These are phyloP conservation scores for Drosophila silvestris DNA, from an alignment of 2,888 invertebrate species.

Conservation along the genomic window DNA sequence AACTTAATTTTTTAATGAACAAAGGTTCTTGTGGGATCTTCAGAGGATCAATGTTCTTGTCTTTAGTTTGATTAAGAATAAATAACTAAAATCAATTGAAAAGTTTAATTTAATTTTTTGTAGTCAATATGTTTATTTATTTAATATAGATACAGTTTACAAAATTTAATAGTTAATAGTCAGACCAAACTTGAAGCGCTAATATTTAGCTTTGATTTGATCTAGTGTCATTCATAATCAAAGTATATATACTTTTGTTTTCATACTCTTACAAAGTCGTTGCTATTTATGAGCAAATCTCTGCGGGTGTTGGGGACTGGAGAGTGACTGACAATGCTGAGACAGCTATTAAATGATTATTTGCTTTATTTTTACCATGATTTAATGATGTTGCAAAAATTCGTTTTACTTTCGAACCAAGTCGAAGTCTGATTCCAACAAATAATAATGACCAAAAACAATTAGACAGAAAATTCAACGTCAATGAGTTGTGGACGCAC, in stretches of 20 bases:
- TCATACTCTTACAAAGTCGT: constrained; percentile 16
- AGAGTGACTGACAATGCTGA: constrained; percentile 8
- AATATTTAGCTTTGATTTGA: neutral
- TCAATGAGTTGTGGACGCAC: constrained; percentile 49
- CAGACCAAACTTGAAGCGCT: neutral
- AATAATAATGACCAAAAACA: constrained; percentile 69
- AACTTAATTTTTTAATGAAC: neutral
- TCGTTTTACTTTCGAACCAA: constrained; percentile 27
- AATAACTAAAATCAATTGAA: neutral
- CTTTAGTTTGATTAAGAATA: neutral
- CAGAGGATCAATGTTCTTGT: neutral
- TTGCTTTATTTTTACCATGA: constrained; percentile 47
- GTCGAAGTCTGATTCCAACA: constrained; percentile 4
- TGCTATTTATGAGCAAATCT: constrained; percentile 60
- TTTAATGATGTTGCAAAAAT: constrained; percentile 62
- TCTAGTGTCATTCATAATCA: neutral
- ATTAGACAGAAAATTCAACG: constrained; percentile 54
- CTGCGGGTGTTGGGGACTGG: constrained; percentile 11
- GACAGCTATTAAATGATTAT: constrained; percentile 64
- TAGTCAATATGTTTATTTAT: neutral
- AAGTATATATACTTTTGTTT: neutral
- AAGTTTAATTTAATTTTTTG: neutral
- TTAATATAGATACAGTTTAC: neutral
- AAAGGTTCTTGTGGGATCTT: rapidly evolving
- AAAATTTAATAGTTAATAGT: neutral